phyloP scores from a whole-genome alignment of 2,113 vertebrate genomes.

The Corapipo altera region DNA sequence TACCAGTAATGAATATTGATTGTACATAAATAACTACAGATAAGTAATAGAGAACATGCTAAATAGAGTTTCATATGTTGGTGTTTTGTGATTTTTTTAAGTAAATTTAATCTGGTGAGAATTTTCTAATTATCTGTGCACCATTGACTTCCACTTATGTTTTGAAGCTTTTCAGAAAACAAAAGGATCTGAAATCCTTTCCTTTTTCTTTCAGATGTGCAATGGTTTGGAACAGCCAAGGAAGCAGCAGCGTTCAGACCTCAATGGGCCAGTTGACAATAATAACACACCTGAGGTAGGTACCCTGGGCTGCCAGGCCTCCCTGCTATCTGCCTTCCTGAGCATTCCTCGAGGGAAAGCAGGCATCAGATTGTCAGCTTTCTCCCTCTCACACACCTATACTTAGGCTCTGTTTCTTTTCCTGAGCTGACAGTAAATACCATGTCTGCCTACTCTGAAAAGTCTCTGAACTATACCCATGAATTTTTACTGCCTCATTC shows the following conservation, averaged over 20 bases:
- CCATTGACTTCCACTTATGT: background rate
- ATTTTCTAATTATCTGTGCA: background rate
- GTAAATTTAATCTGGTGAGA: background rate
- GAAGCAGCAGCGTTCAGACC: conserved; percentile 96
- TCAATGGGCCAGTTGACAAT: conserved; percentile 92
- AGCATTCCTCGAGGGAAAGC: background rate
- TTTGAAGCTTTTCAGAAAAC: background rate
- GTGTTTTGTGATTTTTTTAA: background rate
- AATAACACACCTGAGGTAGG: conserved; percentile 91
- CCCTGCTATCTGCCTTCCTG: background rate
- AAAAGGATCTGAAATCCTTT: background rate
- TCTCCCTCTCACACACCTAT: background rate
- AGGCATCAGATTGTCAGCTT: background rate
- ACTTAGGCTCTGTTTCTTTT: background rate
- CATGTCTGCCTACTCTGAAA: background rate
- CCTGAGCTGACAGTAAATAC: background rate
- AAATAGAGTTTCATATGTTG: background rate
- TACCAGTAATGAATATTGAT: background rate
- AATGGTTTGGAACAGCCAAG: conserved; percentile 88
- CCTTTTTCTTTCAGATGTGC: conserved; percentile 77
- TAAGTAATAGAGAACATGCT: background rate
- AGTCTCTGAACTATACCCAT: background rate
- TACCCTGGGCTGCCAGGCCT: background rate
- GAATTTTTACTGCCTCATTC: background rate
- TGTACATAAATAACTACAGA: background rate